These are phyloP conservation scores for Hydropsyche tenuis DNA, from an alignment of 1,140 invertebrate species.

Conservation along the genomic window DNA sequence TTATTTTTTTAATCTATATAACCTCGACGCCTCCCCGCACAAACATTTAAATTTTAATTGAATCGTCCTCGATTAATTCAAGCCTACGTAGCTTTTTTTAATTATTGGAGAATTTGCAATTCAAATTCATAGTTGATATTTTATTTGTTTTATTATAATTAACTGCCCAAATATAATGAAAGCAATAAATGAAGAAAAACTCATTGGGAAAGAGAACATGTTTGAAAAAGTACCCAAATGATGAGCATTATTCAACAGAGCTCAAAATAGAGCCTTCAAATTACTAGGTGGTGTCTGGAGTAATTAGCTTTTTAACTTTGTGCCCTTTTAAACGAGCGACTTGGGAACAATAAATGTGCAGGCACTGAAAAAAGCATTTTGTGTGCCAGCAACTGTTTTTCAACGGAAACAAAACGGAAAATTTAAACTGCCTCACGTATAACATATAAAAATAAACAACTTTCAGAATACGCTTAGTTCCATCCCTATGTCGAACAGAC, in stretches of 20 bases:
- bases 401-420: constrained; percentile 11
- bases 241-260: neutral
- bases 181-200: too few species aligned
- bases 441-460: neutral
- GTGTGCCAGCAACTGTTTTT: constrained; percentile 20
- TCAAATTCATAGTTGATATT: too few species aligned
- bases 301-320: constrained; percentile 51
- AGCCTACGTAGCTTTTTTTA: neutral
- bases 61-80: constrained; percentile 9
- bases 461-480: neutral
- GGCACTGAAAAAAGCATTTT: constrained; percentile 44
- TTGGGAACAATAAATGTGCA: constrained; percentile 49
- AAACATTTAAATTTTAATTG: constrained; percentile 18
- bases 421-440: constrained; percentile 4
- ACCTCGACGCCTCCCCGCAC: neutral
- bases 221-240: neutral
- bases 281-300: constrained; percentile 44
- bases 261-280: constrained; percentile 48
- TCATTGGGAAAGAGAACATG: too few species aligned
- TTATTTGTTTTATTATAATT: too few species aligned
- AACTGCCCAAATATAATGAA: too few species aligned
- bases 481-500: neutral
- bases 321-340: constrained; percentile 46
- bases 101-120: too few species aligned
- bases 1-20: constrained; percentile 26